Evolutionary conservation across 2,888 invertebrate species (phyloP).

Genomic region (Oligia latruncula): DNA sequence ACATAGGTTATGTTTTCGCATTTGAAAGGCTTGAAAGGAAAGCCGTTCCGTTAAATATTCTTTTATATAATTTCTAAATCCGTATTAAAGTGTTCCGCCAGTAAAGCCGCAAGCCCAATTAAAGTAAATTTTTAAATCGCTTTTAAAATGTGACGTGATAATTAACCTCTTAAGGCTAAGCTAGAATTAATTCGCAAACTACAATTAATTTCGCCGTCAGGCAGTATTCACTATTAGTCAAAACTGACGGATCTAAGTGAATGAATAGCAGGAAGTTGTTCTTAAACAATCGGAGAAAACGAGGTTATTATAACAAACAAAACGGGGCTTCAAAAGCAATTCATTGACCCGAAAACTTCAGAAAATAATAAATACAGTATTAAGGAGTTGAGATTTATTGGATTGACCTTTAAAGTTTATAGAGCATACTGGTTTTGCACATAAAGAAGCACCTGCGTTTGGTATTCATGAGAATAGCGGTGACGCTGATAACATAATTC

Average conservation of each 20-base stretch:
- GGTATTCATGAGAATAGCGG: conserved; percentile 20
- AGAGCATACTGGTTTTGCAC: conserved; percentile 47
- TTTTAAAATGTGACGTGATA: conserved; percentile 42
- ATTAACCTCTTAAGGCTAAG: conserved; percentile 48
- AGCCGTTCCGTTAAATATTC: conserved; percentile 17
- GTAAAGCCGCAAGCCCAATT: conserved; percentile 46
- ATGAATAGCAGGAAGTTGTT: conserved; percentile 53
- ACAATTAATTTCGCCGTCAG: conserved; percentile 45
- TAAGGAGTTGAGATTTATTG: conserved; percentile 49
- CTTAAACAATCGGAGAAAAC: conserved; percentile 49
- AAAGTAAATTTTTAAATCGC: conserved; percentile 24
- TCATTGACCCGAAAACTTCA: conserved; percentile 54
- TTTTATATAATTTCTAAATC: conserved; percentile 60
- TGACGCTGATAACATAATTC: conserved; percentile 11
- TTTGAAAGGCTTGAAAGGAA: conserved; percentile 30
- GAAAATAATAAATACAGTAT: conserved; percentile 37
- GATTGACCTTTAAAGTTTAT: conserved; percentile 48
- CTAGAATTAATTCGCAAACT: conserved; percentile 35
- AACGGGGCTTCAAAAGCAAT: conserved; percentile 34
- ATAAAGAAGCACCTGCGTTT: conserved; percentile 24
- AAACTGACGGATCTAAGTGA: conserved; percentile 37
- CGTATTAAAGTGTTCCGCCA: conserved; percentile 3
- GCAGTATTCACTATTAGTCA: conserved; percentile 38
- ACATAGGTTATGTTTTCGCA: conserved; percentile 18
- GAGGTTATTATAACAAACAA: conserved; percentile 42